Percentiles rank a stretch among this genome's conserved stretches.
phyloP scores from a whole-genome alignment of 2,113 vertebrate genomes.

The Myrmophylax atrothorax region DNA sequence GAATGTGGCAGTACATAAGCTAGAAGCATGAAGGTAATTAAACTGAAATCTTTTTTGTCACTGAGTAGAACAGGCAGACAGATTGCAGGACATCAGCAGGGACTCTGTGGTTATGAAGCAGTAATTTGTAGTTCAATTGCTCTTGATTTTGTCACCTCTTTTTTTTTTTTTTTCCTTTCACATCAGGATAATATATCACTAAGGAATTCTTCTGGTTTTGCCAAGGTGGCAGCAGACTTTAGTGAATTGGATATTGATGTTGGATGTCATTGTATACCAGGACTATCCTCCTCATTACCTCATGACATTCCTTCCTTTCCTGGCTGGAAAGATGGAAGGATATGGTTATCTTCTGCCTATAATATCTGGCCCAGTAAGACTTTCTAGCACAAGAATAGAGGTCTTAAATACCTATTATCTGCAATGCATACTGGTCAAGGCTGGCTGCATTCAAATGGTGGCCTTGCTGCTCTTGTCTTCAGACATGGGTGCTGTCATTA shows the following conservation, averaged over 20 bases:
- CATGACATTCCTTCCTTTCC: too few species aligned
- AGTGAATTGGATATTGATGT: not conserved
- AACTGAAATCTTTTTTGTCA: not conserved
- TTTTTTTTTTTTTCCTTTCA: not conserved
- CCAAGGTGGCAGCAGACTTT: not conserved
- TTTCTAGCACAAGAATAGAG: not conserved
- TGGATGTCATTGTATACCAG: not conserved
- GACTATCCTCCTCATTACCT: not conserved
- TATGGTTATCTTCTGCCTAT: not conserved
- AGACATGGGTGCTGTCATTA: not conserved
- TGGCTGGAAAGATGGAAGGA: not conserved
- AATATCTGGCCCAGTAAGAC: not conserved
- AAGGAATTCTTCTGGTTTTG: not conserved
- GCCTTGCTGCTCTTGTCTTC: not conserved
- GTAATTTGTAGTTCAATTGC: not conserved
- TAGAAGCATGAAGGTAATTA: not conserved
- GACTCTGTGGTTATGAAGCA: not conserved
- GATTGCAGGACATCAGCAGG: not conserved
- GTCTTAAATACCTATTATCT: not conserved
- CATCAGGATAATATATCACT: accelerated
- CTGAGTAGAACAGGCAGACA: not conserved
- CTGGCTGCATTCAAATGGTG: not conserved
- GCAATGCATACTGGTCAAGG: not conserved
- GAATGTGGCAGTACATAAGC: accelerated
- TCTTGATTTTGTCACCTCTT: not conserved